A percentile compares a stretch with the other conserved stretches of the same genome.
Evolutionary conservation across 2,888 invertebrate genomes (phyloP).

Genomic region (Polydrusus pterygomalis): DNA sequence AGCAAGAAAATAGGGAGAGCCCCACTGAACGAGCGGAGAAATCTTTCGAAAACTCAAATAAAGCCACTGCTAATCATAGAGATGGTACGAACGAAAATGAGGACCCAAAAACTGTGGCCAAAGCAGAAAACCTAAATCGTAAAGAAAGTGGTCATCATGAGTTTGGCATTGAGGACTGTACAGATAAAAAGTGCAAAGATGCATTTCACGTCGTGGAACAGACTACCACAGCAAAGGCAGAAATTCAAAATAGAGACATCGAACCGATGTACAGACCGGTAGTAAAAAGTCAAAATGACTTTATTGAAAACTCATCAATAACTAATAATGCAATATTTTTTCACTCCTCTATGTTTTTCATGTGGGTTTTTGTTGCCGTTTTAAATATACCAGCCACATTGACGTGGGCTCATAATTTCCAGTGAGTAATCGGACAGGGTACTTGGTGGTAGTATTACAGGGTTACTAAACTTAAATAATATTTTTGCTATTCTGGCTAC

Average conservation of each 20-base stretch:
- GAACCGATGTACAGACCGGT: constrained; percentile 13
- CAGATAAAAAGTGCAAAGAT: constrained; percentile 18
- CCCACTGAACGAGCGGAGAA: constrained; percentile 25
- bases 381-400: constrained; percentile 83
- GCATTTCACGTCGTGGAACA: neutral
- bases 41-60: constrained; percentile 7
- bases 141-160: constrained; percentile 4
- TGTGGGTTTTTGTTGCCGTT: constrained; percentile 80
- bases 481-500: too few species aligned
- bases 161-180: neutral
- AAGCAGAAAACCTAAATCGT: neutral
- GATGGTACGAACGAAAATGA: neutral
- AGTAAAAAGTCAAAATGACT: constrained; percentile 1
- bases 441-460: too few species aligned
- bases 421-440: constrained; percentile 74
- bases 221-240: neutral
- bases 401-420: constrained; percentile 88
- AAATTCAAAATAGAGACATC: neutral
- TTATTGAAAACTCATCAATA: constrained; percentile 36
- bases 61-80: neutral
- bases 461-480: too few species aligned
- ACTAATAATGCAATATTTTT: constrained; percentile 75
- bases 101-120: neutral
- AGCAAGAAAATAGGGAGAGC: neutral
- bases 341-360: constrained; percentile 82